Conservation (phyloP, 2,797 vertebrate species). For the Hydrophis major region DNA sequence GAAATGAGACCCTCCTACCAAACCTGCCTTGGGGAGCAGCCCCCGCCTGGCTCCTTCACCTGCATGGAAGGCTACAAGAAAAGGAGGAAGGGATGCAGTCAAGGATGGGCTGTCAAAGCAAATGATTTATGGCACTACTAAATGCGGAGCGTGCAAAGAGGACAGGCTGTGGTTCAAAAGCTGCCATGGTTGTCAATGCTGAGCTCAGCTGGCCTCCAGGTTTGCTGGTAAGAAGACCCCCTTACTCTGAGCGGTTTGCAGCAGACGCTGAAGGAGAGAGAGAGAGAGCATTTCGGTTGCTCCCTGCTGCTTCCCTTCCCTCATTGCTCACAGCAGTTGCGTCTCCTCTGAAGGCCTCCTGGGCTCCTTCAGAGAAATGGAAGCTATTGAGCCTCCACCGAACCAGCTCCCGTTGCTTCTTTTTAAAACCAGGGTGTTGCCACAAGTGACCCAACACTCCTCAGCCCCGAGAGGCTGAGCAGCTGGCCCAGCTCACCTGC, state of each 20-base stretch:
- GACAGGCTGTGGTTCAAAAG: neutral
- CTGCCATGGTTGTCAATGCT: neutral
- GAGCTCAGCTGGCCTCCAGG: neutral
- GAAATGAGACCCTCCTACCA: neutral
- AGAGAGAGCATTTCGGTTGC: conserved; percentile 29
- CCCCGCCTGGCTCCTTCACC: neutral
- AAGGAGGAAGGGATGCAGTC: neutral
- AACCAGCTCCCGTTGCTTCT: neutral
- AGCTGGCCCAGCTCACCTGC: neutral
- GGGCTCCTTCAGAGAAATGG: neutral
- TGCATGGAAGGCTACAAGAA: neutral
- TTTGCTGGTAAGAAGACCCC: neutral
- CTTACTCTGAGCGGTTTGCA: neutral
- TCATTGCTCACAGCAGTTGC: neutral
- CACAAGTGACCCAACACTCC: neutral
- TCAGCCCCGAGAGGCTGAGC: neutral
- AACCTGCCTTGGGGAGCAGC: neutral
- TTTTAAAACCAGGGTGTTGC: neutral
- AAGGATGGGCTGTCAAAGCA: neutral
- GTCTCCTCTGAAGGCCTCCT: neutral
- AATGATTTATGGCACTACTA: neutral
- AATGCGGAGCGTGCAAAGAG: neutral
- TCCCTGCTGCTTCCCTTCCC: conserved; percentile 26
- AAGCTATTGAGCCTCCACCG: neutral
- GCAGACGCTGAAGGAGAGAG: neutral